Evolutionary conservation across 1,140 invertebrate species (phyloP).

Genomic region (Philaenus spumarius): DNA sequence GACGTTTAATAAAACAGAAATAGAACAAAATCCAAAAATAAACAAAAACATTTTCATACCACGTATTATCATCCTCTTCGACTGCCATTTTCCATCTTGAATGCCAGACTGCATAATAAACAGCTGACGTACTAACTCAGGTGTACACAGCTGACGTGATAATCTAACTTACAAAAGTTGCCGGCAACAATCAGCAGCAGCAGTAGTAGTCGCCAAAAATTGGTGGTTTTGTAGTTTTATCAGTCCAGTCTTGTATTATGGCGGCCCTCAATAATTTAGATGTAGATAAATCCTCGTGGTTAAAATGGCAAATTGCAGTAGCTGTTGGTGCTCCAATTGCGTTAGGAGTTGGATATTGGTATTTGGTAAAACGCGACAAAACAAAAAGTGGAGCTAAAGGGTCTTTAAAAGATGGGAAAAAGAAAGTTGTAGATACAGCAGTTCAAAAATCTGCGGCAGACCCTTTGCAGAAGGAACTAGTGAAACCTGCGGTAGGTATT

Average conservation of each 20-base stretch:
- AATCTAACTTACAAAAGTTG: neutral
- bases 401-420: no score
- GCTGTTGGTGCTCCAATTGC: conserved; percentile 72
- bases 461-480: no score
- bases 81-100: conserved; percentile 42
- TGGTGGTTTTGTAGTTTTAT: no score
- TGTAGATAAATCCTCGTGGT: conserved; percentile 31
- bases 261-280: neutral
- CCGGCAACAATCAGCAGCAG: no score
- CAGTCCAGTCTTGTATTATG: neutral
- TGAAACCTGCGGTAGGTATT: no score
- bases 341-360: conserved; percentile 73
- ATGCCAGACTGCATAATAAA: neutral
- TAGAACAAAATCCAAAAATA: neutral
- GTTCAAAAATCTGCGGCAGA: no score
- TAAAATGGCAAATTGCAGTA: conserved; percentile 69
- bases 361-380: conserved; percentile 51
- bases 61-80: conserved; percentile 52
- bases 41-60: conserved; percentile 43
- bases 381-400: neutral
- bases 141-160: neutral
- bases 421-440: no score
- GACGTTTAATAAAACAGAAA: neutral
- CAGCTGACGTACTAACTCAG: conserved; percentile 2
- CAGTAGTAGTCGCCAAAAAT: no score